Conservation (phyloP, 2,888 invertebrate species). For the Brenthis hecate region DNA sequence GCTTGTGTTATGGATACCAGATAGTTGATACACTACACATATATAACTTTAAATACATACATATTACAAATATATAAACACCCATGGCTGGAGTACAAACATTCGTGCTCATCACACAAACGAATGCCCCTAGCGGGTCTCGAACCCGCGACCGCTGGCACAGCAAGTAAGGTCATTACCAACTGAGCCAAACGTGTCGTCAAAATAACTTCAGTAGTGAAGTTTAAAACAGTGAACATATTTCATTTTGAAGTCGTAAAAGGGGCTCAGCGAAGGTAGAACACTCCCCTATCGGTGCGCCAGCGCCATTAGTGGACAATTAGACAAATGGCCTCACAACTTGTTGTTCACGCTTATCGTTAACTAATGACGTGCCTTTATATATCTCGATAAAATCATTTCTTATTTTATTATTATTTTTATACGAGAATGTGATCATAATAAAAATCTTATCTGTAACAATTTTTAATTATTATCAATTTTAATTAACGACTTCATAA, state of each 20-base stretch:
- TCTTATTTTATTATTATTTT: background rate
- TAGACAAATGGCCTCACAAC: conserved; percentile 40
- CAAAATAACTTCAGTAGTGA: background rate
- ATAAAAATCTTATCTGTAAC: conserved; percentile 3
- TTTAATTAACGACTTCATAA: too few relatives aligned
- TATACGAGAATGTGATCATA: background rate
- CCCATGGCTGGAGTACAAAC: too few relatives aligned
- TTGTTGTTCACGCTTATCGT: conserved; percentile 25
- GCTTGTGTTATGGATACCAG: too few relatives aligned
- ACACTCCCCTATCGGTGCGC: conserved; percentile 31
- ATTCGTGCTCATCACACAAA: too few relatives aligned
- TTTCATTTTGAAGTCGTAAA: conserved; percentile 5
- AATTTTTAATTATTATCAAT: too few relatives aligned
- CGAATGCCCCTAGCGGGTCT: too few relatives aligned
- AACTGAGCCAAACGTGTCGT: too few relatives aligned
- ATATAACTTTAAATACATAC: too few relatives aligned
- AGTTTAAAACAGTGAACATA: background rate
- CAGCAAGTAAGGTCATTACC: too few relatives aligned
- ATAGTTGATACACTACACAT: too few relatives aligned
- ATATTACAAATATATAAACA: too few relatives aligned
- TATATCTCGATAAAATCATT: background rate
- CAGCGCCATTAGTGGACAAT: conserved; percentile 41
- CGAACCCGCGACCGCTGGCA: too few relatives aligned
- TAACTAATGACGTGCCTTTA: conserved; percentile 14
- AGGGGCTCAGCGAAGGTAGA: conserved; percentile 9